A percentile compares a stretch with the other conserved stretches of the same genome.
Conservation (phyloP, 2,797 vertebrate genomes). For the Babyrousa celebensis region DNA sequence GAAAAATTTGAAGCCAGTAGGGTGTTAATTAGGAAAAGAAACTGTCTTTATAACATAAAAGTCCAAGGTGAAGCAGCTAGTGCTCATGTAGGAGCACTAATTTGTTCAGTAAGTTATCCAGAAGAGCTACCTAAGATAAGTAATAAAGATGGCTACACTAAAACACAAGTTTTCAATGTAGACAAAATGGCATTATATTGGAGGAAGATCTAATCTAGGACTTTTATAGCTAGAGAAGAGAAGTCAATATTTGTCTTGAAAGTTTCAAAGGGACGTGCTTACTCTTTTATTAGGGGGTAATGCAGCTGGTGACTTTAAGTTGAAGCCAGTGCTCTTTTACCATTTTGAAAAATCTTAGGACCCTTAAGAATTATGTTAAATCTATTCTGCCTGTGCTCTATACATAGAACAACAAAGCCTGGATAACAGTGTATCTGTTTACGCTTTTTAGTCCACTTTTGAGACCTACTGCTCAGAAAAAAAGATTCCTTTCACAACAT, state of each 20-base stretch:
- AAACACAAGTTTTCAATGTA: neutral
- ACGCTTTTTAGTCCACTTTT: too few relatives aligned
- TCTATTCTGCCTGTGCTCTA: neutral
- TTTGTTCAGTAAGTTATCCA: neutral
- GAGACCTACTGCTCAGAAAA: too few relatives aligned
- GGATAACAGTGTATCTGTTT: too few relatives aligned
- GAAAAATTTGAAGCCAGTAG: neutral
- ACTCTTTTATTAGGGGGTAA: too few relatives aligned
- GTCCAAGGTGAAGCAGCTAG: neutral
- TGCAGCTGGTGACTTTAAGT: too few relatives aligned
- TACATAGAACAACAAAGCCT: neutral
- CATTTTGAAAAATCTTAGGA: neutral
- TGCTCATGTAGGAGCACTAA: neutral
- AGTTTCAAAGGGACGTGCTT: neutral
- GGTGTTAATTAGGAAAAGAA: neutral
- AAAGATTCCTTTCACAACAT: neutral
- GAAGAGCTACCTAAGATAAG: neutral
- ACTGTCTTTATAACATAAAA: neutral
- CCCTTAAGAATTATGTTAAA: neutral
- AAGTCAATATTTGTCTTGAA: neutral
- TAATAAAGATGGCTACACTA: neutral
- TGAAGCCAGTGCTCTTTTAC: too few relatives aligned
- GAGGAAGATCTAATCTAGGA: neutral
- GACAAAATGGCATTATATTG: neutral
- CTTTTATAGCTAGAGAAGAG: neutral